phyloP scores from a whole-genome alignment of 2,888 invertebrate species.

The Mesodorylaimus sp. region DNA sequence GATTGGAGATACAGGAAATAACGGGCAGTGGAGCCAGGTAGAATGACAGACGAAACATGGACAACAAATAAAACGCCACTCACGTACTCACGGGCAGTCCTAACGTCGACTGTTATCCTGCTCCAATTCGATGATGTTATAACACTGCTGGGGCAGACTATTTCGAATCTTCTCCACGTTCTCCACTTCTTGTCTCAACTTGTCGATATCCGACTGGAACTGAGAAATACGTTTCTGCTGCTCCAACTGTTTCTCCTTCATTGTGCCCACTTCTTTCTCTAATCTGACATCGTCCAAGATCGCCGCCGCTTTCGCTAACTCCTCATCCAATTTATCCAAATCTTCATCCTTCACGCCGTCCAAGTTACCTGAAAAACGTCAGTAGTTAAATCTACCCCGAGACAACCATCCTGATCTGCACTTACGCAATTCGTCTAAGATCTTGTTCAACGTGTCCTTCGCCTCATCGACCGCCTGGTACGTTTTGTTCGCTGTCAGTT shows the following conservation, averaged over 20 bases:
- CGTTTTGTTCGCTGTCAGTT: slow-evolving; percentile 40
- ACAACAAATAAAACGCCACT: no score
- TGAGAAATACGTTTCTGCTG: slow-evolving; percentile 3
- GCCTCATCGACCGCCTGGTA: slow-evolving; percentile 65
- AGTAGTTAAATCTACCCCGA: slow-evolving; percentile 1
- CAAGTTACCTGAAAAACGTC: slow-evolving; percentile 21
- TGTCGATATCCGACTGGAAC: slow-evolving; percentile 6
- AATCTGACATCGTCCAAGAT: slow-evolving; percentile 23
- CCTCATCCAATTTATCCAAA: slow-evolving; percentile 31
- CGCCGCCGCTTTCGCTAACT: slow-evolving; percentile 28
- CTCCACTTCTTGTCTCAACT: slow-evolving; percentile 43
- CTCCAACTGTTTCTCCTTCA: slow-evolving; percentile 14
- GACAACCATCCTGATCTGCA: slow-evolving; percentile 4
- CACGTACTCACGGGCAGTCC: no score
- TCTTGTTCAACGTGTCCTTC: slow-evolving; percentile 49
- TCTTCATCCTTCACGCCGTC: slow-evolving; percentile 28
- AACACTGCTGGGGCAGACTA: slow-evolving; percentile 57
- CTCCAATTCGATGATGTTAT: slow-evolving; percentile 56
- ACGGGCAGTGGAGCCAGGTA: no score
- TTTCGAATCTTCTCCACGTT: slow-evolving; percentile 62
- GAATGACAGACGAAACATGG: no score
- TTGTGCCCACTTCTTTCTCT: slow-evolving; percentile 14
- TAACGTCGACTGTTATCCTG: slow-evolving; percentile 3
- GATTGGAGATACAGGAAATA: no score
- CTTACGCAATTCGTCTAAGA: slow-evolving; percentile 27